A percentile compares a stretch with the other conserved stretches of the same genome.
phyloP scores from a whole-genome alignment of 2,797 vertebrate species.

The Platalea minor region DNA sequence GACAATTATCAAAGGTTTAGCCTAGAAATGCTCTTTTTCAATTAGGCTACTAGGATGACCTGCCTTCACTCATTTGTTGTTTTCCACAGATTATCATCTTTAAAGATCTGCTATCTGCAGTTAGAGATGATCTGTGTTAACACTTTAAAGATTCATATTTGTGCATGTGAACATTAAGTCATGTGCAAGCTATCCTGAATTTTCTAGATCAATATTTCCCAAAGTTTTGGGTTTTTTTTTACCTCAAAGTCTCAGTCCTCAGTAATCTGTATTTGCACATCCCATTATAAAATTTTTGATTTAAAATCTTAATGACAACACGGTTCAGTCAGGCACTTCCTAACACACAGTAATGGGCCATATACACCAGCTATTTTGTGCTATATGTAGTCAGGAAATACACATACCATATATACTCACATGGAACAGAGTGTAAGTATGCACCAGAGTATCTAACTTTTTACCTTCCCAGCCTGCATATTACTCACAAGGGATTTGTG shows the following conservation, averaged over 20 bases:
- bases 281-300: neutral
- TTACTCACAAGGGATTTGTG: neutral
- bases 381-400: neutral
- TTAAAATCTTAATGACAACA: neutral
- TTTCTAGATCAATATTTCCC: neutral
- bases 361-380: neutral
- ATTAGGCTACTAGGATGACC: neutral
- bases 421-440: fast-evolving
- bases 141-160: neutral
- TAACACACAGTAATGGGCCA: neutral
- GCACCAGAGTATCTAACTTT: neutral
- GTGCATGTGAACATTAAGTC: neutral
- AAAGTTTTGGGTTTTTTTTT: neutral
- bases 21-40: neutral
- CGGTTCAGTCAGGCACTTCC: neutral
- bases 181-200: neutral
- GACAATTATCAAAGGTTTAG: neutral
- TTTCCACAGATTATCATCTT: neutral
- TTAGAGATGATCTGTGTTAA: neutral
- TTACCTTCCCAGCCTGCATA: neutral
- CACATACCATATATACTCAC: fast-evolving
- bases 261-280: neutral
- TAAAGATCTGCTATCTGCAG: neutral
- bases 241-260: neutral
- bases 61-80: neutral